phyloP scores from a whole-genome alignment of 2,797 vertebrate genomes.

The Macropus fuliginosus region DNA sequence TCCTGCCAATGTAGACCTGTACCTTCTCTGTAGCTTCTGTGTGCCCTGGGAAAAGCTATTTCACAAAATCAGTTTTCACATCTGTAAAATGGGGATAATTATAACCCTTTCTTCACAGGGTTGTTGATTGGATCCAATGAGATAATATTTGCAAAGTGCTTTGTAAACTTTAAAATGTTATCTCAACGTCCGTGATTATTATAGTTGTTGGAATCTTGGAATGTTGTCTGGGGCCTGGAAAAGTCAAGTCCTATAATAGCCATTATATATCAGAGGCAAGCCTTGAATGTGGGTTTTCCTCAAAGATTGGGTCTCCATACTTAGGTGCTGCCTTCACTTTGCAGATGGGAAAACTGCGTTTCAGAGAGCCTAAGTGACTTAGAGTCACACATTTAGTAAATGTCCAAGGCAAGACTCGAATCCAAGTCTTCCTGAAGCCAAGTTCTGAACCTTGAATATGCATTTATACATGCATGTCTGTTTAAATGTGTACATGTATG shows the following conservation, averaged over 20 bases:
- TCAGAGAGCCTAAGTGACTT: neutral
- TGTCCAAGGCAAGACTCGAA: neutral
- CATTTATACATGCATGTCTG: fast-evolving
- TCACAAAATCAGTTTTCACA: neutral
- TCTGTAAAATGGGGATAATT: neutral
- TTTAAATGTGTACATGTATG: neutral
- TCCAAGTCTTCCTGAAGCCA: neutral
- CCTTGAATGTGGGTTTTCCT: neutral
- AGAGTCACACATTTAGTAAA: neutral
- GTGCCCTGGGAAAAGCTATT: neutral
- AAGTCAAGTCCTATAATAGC: neutral
- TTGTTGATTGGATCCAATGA: neutral
- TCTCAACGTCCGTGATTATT: neutral
- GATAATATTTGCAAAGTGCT: neutral
- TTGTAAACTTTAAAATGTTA: neutral
- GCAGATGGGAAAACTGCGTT: neutral
- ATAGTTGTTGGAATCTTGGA: neutral
- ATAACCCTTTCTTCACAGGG: neutral
- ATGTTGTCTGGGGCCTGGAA: neutral
- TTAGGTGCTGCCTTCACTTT: neutral
- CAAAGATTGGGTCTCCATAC: neutral
- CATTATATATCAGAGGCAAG: neutral
- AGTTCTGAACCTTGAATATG: neutral
- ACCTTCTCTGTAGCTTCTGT: neutral
- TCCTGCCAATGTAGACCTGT: neutral